Base-by-base conservation (phyloP, 2,888 invertebrate genomes). In the Prosapia bicincta region DNA sequence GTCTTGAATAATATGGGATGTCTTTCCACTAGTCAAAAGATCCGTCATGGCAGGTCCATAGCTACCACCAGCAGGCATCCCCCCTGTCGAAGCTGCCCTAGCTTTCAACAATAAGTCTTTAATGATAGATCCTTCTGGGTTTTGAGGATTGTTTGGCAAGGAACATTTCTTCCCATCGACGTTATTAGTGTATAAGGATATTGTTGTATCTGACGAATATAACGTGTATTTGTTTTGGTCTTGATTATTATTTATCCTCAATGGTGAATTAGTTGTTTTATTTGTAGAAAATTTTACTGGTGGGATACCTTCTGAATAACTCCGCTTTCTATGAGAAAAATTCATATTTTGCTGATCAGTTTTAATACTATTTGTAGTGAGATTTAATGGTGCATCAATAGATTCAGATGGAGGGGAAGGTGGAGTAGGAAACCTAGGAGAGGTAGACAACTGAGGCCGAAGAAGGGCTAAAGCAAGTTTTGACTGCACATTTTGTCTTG, bases 21-120 rank as follows among this genome's bases (percentile, higher is more conserved):
- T 43, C 26, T 73, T 71, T 67, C 15, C 68, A 67, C n/a, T 10
- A 38, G 67, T 43, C 13, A 23, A 32, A 32, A 66, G 7, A 30
- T 28, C 9, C 30, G 30, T 54, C 26, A 26, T 69, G 30, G 1
- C n/a, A 9, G 26, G 28, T 28, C 69, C 26, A 69, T 26, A 71
- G 80, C 88, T 88, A 80, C 90, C 90, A 23, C 86, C 87, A 65
- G 87, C 85, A 30, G 23, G 87, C 83, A 66, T 83, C 81, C 75
- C 86, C 81, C 25, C 87, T 87, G 77, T 86, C 85, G 80, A 23
- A 86, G 88, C 70, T 75, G 77, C 80, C 71, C 79, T 81, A 30
- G 89, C 88, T 85, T 94, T 95, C 43, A 94, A 84, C 20, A 95
- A 85, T 28, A 95, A 87, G 83, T 95, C 94, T 85, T 95, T 96